phyloP scores from a whole-genome alignment of 2,113 vertebrate genomes.

The Paramormyrops kingsleyae region DNA sequence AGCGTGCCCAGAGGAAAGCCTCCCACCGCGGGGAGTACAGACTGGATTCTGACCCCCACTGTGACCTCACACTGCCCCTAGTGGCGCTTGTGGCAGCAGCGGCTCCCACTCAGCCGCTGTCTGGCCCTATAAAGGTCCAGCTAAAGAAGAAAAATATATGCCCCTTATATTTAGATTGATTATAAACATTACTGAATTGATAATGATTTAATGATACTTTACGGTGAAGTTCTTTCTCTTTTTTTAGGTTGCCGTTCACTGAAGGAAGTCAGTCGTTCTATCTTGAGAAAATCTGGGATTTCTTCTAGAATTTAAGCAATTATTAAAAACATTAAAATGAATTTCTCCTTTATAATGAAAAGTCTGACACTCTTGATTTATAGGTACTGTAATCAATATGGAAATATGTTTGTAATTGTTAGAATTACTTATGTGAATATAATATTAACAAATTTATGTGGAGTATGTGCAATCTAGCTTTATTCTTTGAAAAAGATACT shows the following conservation, averaged over 20 bases:
- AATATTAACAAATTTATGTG: not conserved
- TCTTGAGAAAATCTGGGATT: conserved; percentile 35
- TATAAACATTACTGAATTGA: not conserved
- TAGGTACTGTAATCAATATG: not conserved
- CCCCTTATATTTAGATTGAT: not conserved
- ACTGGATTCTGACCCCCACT: not conserved
- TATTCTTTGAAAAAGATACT: not conserved
- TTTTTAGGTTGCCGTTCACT: conserved; percentile 36
- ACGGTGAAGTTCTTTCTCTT: not conserved
- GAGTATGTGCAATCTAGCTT: not conserved
- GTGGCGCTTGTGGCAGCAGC: not conserved
- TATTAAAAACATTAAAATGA: not conserved
- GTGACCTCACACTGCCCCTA: not conserved
- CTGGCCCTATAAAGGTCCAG: not conserved
- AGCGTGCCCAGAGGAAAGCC: not conserved
- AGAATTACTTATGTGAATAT: not conserved
- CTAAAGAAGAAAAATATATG: not conserved
- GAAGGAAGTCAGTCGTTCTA: conserved; percentile 30
- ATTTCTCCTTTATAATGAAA: not conserved
- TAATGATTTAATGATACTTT: not conserved
- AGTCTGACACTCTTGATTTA: not conserved
- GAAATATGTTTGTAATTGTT: not conserved
- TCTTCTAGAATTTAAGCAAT: conserved; percentile 33
- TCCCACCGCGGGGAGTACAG: not conserved
- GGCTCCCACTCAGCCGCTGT: too few relatives aligned